Evolutionary conservation across 2,888 invertebrate genomes (phyloP).

Genomic region (Lysandra bellargus): DNA sequence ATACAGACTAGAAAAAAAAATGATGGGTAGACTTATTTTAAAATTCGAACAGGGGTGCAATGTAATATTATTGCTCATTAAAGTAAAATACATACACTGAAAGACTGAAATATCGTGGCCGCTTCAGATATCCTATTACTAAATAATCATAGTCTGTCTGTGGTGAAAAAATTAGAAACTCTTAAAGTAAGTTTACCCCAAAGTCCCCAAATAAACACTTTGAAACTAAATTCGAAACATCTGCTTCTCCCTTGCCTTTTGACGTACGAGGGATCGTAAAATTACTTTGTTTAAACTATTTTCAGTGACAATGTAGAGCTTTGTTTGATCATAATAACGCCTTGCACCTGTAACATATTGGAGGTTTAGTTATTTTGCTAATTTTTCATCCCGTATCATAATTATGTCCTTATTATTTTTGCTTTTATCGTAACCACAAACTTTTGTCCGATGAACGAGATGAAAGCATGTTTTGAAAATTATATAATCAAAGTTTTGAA

Average conservation of each 20-base stretch:
- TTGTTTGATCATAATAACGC: not conserved
- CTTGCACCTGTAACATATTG: not conserved
- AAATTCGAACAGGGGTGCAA: not conserved
- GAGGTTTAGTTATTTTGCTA: not conserved
- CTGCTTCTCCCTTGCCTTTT: not conserved
- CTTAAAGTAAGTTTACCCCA: not conserved
- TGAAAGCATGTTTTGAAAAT: not conserved
- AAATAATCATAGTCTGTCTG: not conserved
- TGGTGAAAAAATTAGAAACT: not conserved
- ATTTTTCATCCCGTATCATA: too few species aligned
- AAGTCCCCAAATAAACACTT: not conserved
- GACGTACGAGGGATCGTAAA: not conserved
- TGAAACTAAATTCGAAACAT: constrained; percentile 9
- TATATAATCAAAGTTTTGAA: constrained; percentile 8
- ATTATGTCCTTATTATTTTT: too few species aligned
- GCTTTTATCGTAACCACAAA: too few species aligned
- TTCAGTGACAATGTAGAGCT: not conserved
- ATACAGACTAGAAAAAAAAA: not conserved
- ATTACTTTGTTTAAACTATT: not conserved
- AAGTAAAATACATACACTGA: not conserved
- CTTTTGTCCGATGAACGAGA: too few species aligned
- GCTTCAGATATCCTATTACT: not conserved
- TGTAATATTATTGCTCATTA: not conserved
- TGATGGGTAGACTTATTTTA: not conserved
- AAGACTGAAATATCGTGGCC: not conserved